Evolutionary conservation across 2,888 invertebrate species (phyloP).

Genomic region (Quadroppia sp.): DNA sequence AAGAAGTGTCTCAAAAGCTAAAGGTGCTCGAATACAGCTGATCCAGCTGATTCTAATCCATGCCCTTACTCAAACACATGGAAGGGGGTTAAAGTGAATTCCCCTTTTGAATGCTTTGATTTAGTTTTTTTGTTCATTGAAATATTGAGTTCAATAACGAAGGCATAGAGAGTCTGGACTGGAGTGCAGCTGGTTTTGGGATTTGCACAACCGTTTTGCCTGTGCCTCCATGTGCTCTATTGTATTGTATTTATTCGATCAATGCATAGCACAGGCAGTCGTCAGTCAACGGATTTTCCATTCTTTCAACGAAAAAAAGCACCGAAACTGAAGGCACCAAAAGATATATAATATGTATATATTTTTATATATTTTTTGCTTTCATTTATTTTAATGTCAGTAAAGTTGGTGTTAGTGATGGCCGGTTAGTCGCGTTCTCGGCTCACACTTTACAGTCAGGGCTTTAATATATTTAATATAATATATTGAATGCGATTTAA

Average conservation of each 20-base stretch:
- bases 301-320: background rate
- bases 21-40: no score
- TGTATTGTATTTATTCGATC: no score
- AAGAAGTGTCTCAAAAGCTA: no score
- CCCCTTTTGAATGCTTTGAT: background rate
- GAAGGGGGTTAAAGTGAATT: background rate
- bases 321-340: background rate
- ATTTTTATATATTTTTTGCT: slow-evolving; percentile 2
- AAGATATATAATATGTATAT: slow-evolving; percentile 1
- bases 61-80: no score
- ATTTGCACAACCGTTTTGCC: background rate
- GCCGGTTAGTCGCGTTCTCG: background rate
- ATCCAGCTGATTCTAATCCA: no score
- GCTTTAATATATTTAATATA: no score
- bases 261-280: no score
- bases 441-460: no score
- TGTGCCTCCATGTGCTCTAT: no score
- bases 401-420: slow-evolving; percentile 14
- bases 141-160: background rate
- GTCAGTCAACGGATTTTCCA: slow-evolving; percentile 9
- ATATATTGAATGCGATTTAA: no score
- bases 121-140: background rate
- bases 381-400: background rate
- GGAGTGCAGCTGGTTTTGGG: slow-evolving; percentile 3
- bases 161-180: background rate